Conservation (phyloP, 2,888 invertebrate species). For the Athripsodes cinereus region DNA sequence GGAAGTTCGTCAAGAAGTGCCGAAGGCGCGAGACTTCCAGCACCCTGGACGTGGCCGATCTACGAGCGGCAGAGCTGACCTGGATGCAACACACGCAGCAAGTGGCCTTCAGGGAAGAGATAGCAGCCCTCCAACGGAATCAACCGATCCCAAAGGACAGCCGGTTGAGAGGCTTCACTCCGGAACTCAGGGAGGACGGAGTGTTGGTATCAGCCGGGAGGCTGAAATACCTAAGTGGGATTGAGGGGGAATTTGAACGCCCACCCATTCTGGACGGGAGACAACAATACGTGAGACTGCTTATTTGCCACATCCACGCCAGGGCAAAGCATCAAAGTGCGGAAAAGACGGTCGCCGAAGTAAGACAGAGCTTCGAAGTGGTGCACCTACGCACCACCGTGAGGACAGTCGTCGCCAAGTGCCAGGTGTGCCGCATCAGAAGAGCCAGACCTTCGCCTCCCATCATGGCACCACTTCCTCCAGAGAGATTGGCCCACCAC, state of each 20-base stretch:
- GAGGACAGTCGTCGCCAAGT: background rate
- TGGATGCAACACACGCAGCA: background rate
- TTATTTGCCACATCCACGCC: background rate
- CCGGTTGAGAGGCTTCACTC: background rate
- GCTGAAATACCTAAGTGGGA: too few species aligned
- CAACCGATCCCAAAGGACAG: background rate
- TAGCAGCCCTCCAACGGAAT: background rate
- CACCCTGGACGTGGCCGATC: background rate
- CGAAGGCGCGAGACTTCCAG: background rate
- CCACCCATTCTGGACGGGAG: background rate
- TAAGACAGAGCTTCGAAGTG: background rate
- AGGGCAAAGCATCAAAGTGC: background rate
- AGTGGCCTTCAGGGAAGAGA: background rate
- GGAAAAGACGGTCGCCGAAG: background rate
- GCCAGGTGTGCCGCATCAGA: background rate
- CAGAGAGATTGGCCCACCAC: constrained; percentile 24
- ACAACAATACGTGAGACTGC: too few species aligned
- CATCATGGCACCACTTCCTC: constrained; percentile 26
- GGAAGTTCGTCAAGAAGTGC: background rate
- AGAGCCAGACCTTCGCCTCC: constrained; percentile 20
- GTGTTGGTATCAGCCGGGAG: too few species aligned
- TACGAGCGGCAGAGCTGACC: background rate
- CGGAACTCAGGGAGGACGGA: background rate
- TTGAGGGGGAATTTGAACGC: too few species aligned
- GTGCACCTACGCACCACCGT: background rate